Conservation (phyloP, 2,113 vertebrate genomes). For the Tupaia chinensis region DNA sequence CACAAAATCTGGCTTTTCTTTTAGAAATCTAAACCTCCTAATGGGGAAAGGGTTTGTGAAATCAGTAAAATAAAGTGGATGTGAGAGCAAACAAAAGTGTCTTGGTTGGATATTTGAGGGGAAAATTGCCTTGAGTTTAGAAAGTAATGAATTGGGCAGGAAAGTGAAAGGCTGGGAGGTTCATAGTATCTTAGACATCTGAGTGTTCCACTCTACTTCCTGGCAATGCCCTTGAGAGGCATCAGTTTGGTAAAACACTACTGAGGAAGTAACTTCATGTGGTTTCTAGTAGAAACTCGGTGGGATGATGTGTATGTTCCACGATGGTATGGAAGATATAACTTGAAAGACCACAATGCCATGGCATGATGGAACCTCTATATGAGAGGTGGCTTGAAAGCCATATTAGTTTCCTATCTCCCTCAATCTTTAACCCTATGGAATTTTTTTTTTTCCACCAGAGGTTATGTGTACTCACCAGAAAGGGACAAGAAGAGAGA, state of each 20-base stretch:
- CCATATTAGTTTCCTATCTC: background rate
- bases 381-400: background rate
- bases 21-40: conserved; percentile 35
- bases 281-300: background rate
- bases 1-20: conserved; percentile 36
- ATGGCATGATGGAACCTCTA: background rate
- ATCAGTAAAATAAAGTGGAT: background rate
- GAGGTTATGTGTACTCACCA: too few species aligned
- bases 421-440: background rate
- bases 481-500: too few species aligned
- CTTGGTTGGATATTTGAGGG: conserved; percentile 38
- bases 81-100: background rate
- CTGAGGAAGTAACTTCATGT: background rate
- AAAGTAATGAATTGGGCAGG: background rate
- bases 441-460: too few species aligned
- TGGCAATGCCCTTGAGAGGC: background rate
- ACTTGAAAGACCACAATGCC: background rate
- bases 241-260: background rate
- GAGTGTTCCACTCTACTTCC: background rate
- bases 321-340: background rate
- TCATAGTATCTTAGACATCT: background rate
- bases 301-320: background rate
- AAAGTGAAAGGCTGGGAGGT: background rate
- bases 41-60: conserved; percentile 22
- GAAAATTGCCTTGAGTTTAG: background rate